A percentile compares a stretch with the other conserved stretches of the same genome.
phyloP scores from a whole-genome alignment of 2,113 vertebrate genomes.

The Acinonyx jubatus region DNA sequence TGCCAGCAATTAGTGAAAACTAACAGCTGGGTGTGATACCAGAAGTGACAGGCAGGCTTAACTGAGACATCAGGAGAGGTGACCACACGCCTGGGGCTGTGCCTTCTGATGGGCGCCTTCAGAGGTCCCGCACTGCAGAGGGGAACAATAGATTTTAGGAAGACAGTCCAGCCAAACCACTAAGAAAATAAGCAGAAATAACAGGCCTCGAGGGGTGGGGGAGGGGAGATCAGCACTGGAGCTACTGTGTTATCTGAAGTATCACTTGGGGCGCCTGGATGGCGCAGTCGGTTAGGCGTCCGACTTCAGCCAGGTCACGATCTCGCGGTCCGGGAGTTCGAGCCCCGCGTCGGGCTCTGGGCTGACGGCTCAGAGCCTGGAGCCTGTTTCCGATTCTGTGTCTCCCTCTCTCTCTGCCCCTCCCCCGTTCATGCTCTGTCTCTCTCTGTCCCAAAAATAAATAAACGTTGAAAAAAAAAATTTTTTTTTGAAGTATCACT shows the following conservation, averaged over 20 bases:
- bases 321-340: too few relatives aligned
- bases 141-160: neutral
- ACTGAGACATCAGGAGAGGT: too few relatives aligned
- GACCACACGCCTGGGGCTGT: neutral
- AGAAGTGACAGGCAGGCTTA: neutral
- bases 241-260: neutral
- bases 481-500: neutral
- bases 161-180: neutral
- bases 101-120: neutral
- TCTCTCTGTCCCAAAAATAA: too few relatives aligned
- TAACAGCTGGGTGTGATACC: neutral
- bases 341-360: too few relatives aligned
- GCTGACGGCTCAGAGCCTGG: too few relatives aligned
- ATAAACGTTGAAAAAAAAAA: too few relatives aligned
- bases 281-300: too few relatives aligned
- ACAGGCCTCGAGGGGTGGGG: neutral
- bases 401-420: too few relatives aligned
- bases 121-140: neutral
- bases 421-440: too few relatives aligned
- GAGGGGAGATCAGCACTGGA: neutral
- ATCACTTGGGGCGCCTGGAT: neutral
- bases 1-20: neutral
- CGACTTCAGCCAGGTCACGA: too few relatives aligned
- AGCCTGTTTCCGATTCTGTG: too few relatives aligned
- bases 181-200: neutral